Evolutionary conservation across 2,888 invertebrate species (phyloP).

Genomic region (Apamea anceps): DNA sequence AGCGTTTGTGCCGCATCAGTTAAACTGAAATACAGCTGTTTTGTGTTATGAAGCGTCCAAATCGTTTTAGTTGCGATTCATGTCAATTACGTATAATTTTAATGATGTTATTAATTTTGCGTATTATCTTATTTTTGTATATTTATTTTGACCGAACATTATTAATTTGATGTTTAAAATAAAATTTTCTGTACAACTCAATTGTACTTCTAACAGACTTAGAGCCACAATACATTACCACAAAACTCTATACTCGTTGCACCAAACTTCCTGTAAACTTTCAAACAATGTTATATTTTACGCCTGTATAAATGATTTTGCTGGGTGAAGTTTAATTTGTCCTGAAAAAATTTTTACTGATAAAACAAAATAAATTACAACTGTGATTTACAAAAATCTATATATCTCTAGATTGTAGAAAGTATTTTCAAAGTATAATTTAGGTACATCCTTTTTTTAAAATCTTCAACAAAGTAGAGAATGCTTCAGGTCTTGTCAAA

Average conservation of each 20-base stretch:
- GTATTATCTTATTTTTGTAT: not conserved
- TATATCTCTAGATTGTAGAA: not conserved
- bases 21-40: slow-evolving; percentile 14
- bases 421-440: not conserved
- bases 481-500: slow-evolving; percentile 65
- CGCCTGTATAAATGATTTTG: not conserved
- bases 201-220: not conserved
- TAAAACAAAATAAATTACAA: not conserved
- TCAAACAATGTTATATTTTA: not conserved
- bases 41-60: not conserved
- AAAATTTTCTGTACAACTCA: not conserved
- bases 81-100: not conserved
- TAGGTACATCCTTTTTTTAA: not conserved
- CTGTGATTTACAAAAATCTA: not conserved
- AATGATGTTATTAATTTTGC: not conserved
- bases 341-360: not conserved
- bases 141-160: not conserved
- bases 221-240: slow-evolving; percentile 3
- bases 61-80: slow-evolving; percentile 4
- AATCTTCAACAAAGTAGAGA: slow-evolving; percentile 26
- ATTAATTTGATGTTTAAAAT: slow-evolving; percentile 1
- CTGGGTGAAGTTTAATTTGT: not conserved
- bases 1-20: slow-evolving; percentile 46
- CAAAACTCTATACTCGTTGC: not conserved
- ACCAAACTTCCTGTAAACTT: slow-evolving; percentile 17